A percentile compares a stretch with the other conserved stretches of the same genome.
Conservation (phyloP, 2,797 vertebrate genomes). For the Galago senegalensis region DNA sequence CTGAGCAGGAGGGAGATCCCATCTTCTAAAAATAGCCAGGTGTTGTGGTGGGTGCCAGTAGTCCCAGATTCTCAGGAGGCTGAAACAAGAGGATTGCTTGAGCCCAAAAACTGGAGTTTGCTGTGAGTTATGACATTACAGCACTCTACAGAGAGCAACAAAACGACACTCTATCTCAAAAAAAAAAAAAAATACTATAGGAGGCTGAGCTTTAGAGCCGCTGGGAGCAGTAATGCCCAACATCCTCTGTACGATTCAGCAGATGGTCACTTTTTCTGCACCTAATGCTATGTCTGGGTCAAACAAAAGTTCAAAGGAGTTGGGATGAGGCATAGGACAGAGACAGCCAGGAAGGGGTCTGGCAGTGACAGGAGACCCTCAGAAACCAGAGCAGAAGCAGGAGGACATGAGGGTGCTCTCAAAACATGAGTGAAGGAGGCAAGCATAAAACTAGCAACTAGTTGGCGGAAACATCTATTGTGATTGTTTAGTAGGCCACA, state of each 20-base stretch:
- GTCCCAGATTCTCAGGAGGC: no score
- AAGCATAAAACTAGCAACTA: neutral
- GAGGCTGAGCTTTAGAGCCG: neutral
- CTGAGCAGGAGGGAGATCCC: no score
- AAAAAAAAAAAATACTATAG: no score
- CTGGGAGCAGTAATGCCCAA: no score
- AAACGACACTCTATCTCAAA: no score
- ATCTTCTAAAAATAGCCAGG: no score
- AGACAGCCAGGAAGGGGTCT: no score
- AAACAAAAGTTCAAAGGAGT: neutral
- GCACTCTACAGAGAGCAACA: no score
- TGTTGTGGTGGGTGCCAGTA: no score
- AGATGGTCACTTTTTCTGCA: neutral
- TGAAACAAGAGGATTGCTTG: no score
- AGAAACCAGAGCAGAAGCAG: neutral
- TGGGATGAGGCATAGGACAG: neutral
- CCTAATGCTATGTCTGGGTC: accelerated
- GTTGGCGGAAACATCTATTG: accelerated
- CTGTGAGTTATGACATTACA: no score
- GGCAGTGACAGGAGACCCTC: neutral
- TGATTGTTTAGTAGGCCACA: neutral
- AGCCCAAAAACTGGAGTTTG: no score
- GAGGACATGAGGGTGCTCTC: neutral
- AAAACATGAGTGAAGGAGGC: neutral
- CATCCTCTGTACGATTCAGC: neutral